Evolutionary conservation across 1,140 invertebrate species (phyloP).

Genomic region (Contarinia nasturtii): DNA sequence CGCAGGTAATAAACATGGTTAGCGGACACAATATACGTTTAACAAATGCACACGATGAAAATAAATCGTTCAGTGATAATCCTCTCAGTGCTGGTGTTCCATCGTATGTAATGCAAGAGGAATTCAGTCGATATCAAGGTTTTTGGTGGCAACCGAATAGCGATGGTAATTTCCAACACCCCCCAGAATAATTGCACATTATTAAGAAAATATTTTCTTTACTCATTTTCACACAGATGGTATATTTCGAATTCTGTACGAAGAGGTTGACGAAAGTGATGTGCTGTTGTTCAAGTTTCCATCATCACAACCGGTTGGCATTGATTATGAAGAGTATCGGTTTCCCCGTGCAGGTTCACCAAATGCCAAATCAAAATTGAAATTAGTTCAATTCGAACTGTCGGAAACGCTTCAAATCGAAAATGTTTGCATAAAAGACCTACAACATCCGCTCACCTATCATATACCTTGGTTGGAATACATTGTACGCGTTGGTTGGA

Average conservation of each 20-base stretch:
- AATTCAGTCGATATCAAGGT: conserved; percentile 87
- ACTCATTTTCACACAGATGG: conserved; percentile 28
- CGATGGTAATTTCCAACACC: conserved; percentile 21
- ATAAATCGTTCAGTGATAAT: conserved; percentile 49
- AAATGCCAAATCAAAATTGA: conserved; percentile 77
- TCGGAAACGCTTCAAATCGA: conserved; percentile 41
- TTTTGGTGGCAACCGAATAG: conserved; percentile 91
- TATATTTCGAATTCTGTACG: conserved; percentile 78
- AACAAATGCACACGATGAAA: conserved; percentile 66
- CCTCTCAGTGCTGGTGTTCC: conserved; percentile 79
- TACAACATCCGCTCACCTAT: conserved; percentile 49
- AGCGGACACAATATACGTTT: conserved; percentile 53
- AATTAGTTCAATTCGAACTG: conserved; percentile 69
- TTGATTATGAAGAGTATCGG: conserved; percentile 69
- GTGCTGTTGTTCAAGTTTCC: conserved; percentile 84
- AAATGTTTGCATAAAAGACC: conserved; percentile 44
- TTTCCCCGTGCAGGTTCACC: conserved; percentile 80
- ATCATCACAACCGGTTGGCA: conserved; percentile 50
- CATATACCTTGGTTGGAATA: conserved; percentile 89
- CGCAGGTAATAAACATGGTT: conserved; percentile 56
- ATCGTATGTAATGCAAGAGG: conserved; percentile 95
- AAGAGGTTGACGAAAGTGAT: conserved; percentile 88
- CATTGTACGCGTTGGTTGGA: conserved; percentile 84
- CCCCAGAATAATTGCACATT: too few relatives aligned
- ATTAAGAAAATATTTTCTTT: too few relatives aligned